Percentiles rank a stretch among this genome's conserved stretches.
Conservation (phyloP, 2,797 vertebrate species). For the Spea hammondii region DNA sequence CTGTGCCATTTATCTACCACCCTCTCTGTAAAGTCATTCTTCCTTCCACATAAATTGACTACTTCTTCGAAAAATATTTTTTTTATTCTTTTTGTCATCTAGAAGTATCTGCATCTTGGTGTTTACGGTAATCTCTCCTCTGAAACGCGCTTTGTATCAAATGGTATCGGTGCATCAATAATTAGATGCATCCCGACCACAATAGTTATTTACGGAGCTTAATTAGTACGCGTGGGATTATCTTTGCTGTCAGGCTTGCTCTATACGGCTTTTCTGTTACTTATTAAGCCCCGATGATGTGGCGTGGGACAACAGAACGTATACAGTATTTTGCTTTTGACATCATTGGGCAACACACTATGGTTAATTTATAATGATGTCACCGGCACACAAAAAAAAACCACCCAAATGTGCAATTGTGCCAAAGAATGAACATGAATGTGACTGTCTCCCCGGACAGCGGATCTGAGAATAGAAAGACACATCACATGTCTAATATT, state of each 20-base stretch:
- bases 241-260: conserved; percentile 3
- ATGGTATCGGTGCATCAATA: conserved; percentile 1
- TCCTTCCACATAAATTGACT: too few relatives aligned
- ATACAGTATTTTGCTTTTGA: too few relatives aligned
- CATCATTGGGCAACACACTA: too few relatives aligned
- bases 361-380: too few relatives aligned
- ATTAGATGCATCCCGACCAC: conserved; percentile 9
- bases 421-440: too few relatives aligned
- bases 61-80: neutral
- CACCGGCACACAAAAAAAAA: too few relatives aligned
- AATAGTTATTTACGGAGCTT: conserved; percentile 3
- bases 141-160: neutral
- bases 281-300: conserved; percentile 6
- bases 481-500: too few relatives aligned
- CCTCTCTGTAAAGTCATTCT: too few relatives aligned
- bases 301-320: neutral
- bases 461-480: too few relatives aligned
- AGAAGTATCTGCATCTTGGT: neutral
- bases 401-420: too few relatives aligned
- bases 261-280: conserved; percentile 25
- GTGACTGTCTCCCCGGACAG: too few relatives aligned
- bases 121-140: neutral
- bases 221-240: conserved; percentile 24
- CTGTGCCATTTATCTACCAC: too few relatives aligned
- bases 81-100: conserved; percentile 2